These are phyloP conservation scores for Melanophora roralis DNA, from an alignment of 2,888 invertebrate genomes.

Conservation along the genomic window DNA sequence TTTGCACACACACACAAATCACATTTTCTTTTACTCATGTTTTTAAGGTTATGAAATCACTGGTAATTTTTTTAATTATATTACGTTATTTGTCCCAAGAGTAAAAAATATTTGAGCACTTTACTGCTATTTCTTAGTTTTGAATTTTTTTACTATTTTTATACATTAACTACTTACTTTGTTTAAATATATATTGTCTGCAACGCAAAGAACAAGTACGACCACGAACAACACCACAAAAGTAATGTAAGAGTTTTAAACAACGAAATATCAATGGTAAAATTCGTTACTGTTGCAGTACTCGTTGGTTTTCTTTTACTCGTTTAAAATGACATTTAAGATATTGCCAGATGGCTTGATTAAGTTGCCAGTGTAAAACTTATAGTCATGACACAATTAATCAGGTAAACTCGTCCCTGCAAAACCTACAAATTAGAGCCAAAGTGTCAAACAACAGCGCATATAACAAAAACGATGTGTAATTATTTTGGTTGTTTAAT, in stretches of 20 bases:
- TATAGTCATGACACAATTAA: too few species aligned
- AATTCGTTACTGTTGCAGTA: too few species aligned
- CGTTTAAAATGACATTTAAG: conserved; percentile 15
- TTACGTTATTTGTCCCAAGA: too few species aligned
- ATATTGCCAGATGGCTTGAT: background rate
- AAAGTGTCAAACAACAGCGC: too few species aligned
- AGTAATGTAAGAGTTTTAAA: conserved; percentile 67
- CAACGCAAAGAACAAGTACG: conserved; percentile 69
- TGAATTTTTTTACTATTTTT: conserved; percentile 7
- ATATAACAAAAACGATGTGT: too few species aligned
- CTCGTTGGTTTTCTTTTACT: conserved; percentile 27
- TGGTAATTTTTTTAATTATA: conserved; percentile 23
- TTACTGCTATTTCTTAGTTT: too few species aligned
- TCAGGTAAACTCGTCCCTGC: too few species aligned
- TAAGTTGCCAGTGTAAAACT: background rate
- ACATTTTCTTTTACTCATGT: conserved; percentile 53
- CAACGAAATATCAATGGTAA: conserved; percentile 26
- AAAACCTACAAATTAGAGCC: too few species aligned
- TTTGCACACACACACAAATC: conserved; percentile 25
- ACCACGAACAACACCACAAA: conserved; percentile 72
- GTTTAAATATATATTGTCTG: conserved; percentile 64
- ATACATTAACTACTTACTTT: conserved; percentile 69
- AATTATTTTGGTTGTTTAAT: too few species aligned
- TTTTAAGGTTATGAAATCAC: conserved; percentile 74
- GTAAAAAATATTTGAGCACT: too few species aligned